Conservation (phyloP, 1,140 invertebrate genomes). For the Sycobia sp. region DNA sequence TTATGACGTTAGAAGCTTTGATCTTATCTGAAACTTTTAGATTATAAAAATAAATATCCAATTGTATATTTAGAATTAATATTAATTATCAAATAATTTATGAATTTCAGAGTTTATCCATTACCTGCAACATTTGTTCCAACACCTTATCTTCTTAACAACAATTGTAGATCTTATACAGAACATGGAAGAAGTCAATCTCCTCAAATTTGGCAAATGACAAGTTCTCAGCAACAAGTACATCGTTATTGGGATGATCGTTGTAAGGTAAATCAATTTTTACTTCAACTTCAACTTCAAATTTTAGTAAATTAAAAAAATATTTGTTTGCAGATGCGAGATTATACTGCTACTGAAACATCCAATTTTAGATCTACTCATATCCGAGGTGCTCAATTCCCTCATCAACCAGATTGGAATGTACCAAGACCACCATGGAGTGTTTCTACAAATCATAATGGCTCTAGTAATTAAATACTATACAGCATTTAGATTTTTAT, state of each 20-base stretch:
- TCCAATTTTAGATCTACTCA: slow-evolving; percentile 16
- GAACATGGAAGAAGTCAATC: slow-evolving; percentile 51
- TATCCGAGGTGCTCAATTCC: not conserved
- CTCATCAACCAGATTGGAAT: slow-evolving; percentile 28
- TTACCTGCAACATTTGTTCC: slow-evolving; percentile 46
- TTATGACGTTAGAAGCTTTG: slow-evolving; percentile 54
- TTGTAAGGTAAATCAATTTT: slow-evolving; percentile 6
- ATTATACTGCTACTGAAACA: slow-evolving; percentile 17
- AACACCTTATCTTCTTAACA: slow-evolving; percentile 44
- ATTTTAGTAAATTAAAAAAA: not conserved
- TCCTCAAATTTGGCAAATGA: slow-evolving; percentile 50
- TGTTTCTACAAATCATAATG: slow-evolving; percentile 16
- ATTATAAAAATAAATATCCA: slow-evolving; percentile 2
- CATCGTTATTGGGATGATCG: slow-evolving; percentile 49
- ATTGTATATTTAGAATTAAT: too few species aligned
- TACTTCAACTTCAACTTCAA: not conserved
- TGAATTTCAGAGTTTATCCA: slow-evolving; percentile 46
- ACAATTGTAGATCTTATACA: slow-evolving; percentile 50
- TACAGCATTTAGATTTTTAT: not conserved
- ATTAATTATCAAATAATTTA: not conserved
- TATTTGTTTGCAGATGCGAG: not conserved
- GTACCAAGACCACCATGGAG: slow-evolving; percentile 25
- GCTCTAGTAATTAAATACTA: slow-evolving; percentile 25
- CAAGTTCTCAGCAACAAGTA: slow-evolving; percentile 40
- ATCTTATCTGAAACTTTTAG: slow-evolving; percentile 57